phyloP scores from a whole-genome alignment of 2,113 vertebrate genomes.

The Pseudorectes ferrugineus region DNA sequence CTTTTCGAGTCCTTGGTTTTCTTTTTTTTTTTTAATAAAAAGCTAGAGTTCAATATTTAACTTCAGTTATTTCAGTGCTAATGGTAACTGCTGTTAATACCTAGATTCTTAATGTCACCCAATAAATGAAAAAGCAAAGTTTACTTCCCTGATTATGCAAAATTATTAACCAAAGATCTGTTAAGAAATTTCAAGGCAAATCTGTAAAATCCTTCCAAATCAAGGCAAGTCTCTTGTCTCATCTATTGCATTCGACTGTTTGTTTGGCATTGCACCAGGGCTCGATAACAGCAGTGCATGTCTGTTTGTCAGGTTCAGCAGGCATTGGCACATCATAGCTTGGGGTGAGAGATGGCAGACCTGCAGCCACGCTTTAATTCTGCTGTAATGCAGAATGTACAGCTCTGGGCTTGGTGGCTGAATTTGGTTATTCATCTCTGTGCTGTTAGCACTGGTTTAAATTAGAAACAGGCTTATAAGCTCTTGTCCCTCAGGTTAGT shows the following conservation, averaged over 20 bases:
- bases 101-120: neutral
- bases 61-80: neutral
- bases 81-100: neutral
- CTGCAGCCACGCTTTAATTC: neutral
- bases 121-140: neutral
- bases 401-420: neutral
- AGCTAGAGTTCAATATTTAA: neutral
- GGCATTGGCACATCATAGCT: neutral
- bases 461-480: conserved; percentile 6
- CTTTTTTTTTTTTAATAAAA: neutral
- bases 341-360: neutral
- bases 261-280: neutral
- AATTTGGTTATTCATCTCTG: neutral
- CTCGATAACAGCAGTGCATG: neutral
- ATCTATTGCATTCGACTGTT: neutral
- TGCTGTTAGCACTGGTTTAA: neutral
- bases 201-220: neutral
- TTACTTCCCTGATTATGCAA: neutral
- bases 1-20: neutral
- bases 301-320: neutral
- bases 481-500: neutral
- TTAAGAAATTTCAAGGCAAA: neutral
- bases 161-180: neutral
- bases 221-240: accelerated
- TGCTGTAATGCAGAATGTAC: neutral